Percentiles rank a stretch among this genome's conserved stretches.
These are phyloP conservation scores for Mobula hypostoma DNA, from an alignment of 2,113 vertebrate species.

Conservation along the genomic window DNA sequence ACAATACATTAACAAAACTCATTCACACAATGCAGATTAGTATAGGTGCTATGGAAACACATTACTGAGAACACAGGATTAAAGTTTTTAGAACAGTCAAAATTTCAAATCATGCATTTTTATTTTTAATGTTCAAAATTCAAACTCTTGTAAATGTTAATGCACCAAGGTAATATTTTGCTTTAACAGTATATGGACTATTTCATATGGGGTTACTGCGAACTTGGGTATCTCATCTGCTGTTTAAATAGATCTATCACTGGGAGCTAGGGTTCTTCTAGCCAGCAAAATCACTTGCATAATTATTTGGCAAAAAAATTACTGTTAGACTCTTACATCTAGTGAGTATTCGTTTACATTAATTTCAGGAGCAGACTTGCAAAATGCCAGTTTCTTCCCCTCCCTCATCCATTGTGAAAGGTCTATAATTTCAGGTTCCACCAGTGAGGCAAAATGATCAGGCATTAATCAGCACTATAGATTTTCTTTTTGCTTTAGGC, in stretches of 20 bases:
- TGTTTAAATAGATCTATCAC: not conserved
- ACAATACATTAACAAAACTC: not conserved
- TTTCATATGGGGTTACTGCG: not conserved
- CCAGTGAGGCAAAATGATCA: not conserved
- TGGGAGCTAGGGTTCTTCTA: not conserved
- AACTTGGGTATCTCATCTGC: too few species aligned
- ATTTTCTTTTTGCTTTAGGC: not conserved
- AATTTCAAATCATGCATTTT: not conserved
- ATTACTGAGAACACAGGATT: not conserved
- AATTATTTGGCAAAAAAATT: too few species aligned
- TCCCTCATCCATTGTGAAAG: not conserved
- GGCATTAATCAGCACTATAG: not conserved
- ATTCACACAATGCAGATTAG: not conserved
- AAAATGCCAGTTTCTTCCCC: not conserved
- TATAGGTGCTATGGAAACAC: not conserved
- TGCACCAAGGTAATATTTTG: not conserved
- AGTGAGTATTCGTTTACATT: not conserved
- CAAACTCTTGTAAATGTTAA: not conserved
- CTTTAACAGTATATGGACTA: not conserved
- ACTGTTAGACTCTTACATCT: too few species aligned
- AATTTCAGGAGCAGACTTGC: not conserved
- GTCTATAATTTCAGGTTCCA: not conserved
- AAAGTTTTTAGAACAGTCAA: slow-evolving; percentile 1
- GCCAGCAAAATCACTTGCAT: not conserved
- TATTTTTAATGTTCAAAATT: not conserved